Evolutionary conservation across 2,113 vertebrate species (phyloP).

Genomic region (Triplophysa rosa): DNA sequence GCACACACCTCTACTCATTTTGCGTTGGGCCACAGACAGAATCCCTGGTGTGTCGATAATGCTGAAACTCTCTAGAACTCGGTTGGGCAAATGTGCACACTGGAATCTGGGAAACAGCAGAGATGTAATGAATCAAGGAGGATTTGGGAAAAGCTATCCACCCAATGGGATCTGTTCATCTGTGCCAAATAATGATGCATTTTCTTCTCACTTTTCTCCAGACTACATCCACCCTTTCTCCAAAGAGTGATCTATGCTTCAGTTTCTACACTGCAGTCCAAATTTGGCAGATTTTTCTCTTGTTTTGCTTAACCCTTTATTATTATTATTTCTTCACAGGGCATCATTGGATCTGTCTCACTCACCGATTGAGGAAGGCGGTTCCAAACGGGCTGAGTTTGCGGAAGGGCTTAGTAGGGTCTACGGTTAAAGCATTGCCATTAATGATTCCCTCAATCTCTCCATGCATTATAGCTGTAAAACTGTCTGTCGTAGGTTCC

Average conservation of each 20-base stretch:
- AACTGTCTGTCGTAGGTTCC: constrained; percentile 88
- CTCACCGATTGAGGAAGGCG: constrained; percentile 86
- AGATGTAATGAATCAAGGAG: neutral
- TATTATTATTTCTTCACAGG: neutral
- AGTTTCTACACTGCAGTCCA: neutral
- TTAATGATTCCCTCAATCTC: constrained; percentile 76
- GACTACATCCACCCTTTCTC: constrained; percentile 35
- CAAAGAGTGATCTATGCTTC: neutral
- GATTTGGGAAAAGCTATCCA: neutral
- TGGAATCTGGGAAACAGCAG: constrained; percentile 71
- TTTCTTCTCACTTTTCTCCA: neutral
- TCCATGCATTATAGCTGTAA: constrained; percentile 87
- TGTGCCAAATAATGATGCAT: constrained; percentile 35
- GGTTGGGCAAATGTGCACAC: constrained; percentile 84
- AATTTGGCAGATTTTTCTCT: neutral
- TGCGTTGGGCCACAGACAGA: constrained; percentile 81
- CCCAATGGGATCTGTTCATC: neutral
- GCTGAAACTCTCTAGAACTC: constrained; percentile 84
- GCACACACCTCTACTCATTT: constrained; percentile 79
- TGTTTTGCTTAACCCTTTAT: no score
- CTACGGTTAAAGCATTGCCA: constrained; percentile 85
- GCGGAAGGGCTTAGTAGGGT: constrained; percentile 86
- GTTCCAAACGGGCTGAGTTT: constrained; percentile 88
- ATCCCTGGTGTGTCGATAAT: constrained; percentile 87
- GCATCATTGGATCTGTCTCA: constrained; percentile 23